These are phyloP conservation scores for Papilio protenor DNA, from an alignment of 2,888 invertebrate genomes.

Conservation along the genomic window DNA sequence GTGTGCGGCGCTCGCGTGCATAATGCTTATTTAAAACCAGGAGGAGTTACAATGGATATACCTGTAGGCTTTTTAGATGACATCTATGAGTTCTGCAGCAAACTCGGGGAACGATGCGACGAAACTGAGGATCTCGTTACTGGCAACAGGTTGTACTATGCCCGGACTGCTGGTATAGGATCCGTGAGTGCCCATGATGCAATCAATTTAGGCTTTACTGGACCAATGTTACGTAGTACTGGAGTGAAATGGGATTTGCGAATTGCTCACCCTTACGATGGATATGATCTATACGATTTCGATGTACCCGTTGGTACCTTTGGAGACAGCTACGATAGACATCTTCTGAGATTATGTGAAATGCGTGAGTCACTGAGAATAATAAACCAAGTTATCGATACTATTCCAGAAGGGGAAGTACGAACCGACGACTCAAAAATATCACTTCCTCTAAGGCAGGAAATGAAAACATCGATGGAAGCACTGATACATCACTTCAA, in stretches of 20 bases:
- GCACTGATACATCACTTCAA: conserved; percentile 96
- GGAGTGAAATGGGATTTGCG: conserved; percentile 96
- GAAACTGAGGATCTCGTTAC: conserved; percentile 93
- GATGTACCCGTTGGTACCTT: conserved; percentile 92
- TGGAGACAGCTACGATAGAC: conserved; percentile 94
- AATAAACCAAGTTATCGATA: conserved; percentile 91
- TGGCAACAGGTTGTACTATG: conserved; percentile 87
- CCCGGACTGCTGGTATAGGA: conserved; percentile 90
- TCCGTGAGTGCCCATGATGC: conserved; percentile 89
- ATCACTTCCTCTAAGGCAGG: conserved; percentile 87
- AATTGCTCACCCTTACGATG: conserved; percentile 92
- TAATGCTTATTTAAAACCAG: conserved; percentile 91
- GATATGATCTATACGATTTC: conserved; percentile 92
- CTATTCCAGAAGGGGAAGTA: conserved; percentile 92
- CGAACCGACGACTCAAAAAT: conserved; percentile 93
- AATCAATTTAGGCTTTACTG: conserved; percentile 87
- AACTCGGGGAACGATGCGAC: conserved; percentile 90
- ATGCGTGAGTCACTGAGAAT: conserved; percentile 92
- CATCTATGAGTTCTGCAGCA: conserved; percentile 87
- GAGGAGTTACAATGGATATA: conserved; percentile 88
- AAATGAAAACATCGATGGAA: conserved; percentile 96
- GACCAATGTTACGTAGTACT: conserved; percentile 90
- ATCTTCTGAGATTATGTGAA: conserved; percentile 87
- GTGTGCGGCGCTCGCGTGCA: conserved; percentile 94
- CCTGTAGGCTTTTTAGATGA: conserved; percentile 90